These are phyloP conservation scores for Brachionus rubens DNA, from an alignment of 1,140 invertebrate genomes.

Conservation along the genomic window DNA sequence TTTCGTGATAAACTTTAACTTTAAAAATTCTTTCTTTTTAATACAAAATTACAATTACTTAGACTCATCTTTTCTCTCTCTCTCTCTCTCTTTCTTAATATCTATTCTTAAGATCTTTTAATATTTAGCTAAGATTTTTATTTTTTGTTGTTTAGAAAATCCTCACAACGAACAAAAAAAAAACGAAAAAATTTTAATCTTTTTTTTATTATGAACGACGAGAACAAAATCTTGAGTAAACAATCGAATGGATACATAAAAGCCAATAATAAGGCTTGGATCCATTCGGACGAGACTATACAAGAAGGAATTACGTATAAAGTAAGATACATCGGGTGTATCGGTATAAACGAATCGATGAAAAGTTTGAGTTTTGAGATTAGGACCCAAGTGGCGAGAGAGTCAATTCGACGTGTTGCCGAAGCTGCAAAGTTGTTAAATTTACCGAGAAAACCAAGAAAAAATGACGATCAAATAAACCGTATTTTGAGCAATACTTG, in stretches of 20 bases:
- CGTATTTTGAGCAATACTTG: constrained; percentile 11
- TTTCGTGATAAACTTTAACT: constrained; percentile 44
- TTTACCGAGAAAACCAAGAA: neutral
- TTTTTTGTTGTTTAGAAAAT: constrained; percentile 27
- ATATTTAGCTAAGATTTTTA: constrained; percentile 36
- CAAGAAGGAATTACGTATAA: constrained; percentile 32
- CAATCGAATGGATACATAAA: neutral
- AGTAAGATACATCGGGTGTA: constrained; percentile 38
- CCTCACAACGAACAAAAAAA: no score
- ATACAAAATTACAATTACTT: constrained; percentile 1
- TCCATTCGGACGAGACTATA: constrained; percentile 7
- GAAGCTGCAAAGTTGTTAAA: constrained; percentile 30
- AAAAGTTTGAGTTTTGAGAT: constrained; percentile 45
- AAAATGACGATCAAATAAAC: constrained; percentile 34
- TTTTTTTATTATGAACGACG: constrained; percentile 31
- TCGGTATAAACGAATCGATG: constrained; percentile 38
- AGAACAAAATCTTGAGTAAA: neutral
- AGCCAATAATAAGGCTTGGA: neutral
- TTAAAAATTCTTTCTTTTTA: neutral
- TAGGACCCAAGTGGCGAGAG: constrained; percentile 30
- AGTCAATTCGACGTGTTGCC: constrained; percentile 36
- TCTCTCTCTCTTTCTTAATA: neutral
- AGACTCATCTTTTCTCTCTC: neutral
- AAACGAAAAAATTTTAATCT: constrained; percentile 15
- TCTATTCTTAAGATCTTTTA: neutral